These are phyloP conservation scores for Anthopleura sola DNA, from an alignment of 64 coral and sea anemone species.

Conservation along the genomic window DNA sequence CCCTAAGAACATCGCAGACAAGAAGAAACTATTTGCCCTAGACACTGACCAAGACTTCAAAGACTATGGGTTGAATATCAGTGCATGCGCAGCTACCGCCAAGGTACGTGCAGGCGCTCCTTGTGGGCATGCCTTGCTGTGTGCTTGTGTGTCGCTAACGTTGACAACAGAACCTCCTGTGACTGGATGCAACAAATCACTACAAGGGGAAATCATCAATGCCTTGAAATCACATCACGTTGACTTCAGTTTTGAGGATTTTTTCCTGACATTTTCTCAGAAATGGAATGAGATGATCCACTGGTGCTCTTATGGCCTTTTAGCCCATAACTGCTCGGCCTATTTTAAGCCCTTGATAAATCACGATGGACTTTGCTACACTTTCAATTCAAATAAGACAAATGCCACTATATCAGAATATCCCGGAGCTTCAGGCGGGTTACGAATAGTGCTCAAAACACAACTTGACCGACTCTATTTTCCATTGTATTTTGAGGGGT, in stretches of 20 bases:
- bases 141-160: conserved; percentile 31
- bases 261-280: background rate
- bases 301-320: background rate
- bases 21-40: background rate
- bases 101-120: conserved; percentile 38
- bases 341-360: background rate
- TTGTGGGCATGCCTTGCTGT: conserved; percentile 70
- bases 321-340: background rate
- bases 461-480: conserved; percentile 29
- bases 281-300: background rate
- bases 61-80: conserved; percentile 52
- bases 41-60: conserved; percentile 3
- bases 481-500: conserved; percentile 37
- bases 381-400: background rate
- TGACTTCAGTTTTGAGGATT: background rate
- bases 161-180: background rate
- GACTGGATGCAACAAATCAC: conserved; percentile 7
- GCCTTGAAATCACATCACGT: background rate
- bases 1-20: background rate
- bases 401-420: background rate
- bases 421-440: conserved; percentile 27
- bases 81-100: conserved; percentile 58
- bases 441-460: conserved; percentile 34
- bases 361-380: background rate
- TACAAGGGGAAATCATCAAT: background rate